A percentile compares a stretch with the other conserved stretches of the same genome.
phyloP scores from a whole-genome alignment of 92 coral and sea anemone species.

The Phenganax subtilis region DNA sequence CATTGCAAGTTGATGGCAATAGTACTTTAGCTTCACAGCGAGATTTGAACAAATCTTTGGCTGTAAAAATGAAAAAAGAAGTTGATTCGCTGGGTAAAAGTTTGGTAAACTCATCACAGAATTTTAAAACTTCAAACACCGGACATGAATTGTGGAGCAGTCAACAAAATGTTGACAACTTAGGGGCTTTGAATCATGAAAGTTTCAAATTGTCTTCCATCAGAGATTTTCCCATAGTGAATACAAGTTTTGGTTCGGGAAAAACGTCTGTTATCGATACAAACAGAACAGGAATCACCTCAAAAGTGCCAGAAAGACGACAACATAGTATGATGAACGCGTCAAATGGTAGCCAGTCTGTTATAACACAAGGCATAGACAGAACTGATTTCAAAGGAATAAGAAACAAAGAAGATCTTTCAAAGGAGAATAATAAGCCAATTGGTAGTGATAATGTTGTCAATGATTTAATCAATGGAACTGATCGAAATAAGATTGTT shows the following conservation, averaged over 20 bases:
- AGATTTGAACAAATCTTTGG: background rate
- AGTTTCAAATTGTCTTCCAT: too few species aligned
- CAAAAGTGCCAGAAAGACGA: background rate
- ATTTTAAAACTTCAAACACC: background rate
- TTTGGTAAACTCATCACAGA: background rate
- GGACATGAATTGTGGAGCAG: background rate
- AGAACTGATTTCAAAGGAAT: background rate
- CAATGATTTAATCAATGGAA: background rate
- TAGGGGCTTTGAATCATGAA: too few species aligned
- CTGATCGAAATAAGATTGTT: background rate
- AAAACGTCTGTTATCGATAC: too few species aligned
- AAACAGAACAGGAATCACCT: background rate
- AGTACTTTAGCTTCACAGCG: background rate
- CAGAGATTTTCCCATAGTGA: too few species aligned
- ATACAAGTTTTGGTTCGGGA: too few species aligned
- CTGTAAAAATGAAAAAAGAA: background rate
- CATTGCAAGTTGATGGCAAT: background rate
- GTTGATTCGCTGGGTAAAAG: background rate
- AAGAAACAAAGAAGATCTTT: background rate
- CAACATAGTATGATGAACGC: background rate
- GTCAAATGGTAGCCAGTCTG: background rate
- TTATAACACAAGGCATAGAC: background rate
- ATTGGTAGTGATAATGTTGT: background rate
- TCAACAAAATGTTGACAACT: background rate
- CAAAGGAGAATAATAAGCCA: background rate